Evolutionary conservation across 2,888 invertebrate genomes (phyloP).

Genomic region (Sinodicranocentrus sp.): DNA sequence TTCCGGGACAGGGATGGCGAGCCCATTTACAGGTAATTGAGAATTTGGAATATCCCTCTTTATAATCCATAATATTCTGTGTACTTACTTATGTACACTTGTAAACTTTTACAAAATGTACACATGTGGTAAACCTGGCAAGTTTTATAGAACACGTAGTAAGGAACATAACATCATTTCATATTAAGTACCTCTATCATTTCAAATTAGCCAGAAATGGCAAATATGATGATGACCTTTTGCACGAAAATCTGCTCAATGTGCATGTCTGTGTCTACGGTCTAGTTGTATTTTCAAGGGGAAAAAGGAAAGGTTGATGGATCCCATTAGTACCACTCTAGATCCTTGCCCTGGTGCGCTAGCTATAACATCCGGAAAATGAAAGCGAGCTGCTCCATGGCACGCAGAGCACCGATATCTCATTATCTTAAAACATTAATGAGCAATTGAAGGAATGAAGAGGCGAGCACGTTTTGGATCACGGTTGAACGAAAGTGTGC

Average conservation of each 20-base stretch:
- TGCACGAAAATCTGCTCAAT: slow-evolving; percentile 45
- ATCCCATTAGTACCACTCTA: slow-evolving; percentile 60
- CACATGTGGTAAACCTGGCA: no score
- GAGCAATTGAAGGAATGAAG: slow-evolving; percentile 52
- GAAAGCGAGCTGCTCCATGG: slow-evolving; percentile 10
- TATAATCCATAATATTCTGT: slow-evolving; percentile 36
- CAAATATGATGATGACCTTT: slow-evolving; percentile 64
- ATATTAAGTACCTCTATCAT: slow-evolving; percentile 58
- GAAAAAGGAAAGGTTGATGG: slow-evolving; percentile 33
- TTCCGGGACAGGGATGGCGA: slow-evolving; percentile 91
- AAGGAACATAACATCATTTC: slow-evolving; percentile 40
- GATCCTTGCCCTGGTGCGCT: slow-evolving; percentile 39
- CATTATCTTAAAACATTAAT: slow-evolving; percentile 67
- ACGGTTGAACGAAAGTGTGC: background rate
- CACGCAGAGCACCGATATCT: slow-evolving; percentile 62
- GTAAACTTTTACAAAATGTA: background rate
- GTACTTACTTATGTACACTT: background rate
- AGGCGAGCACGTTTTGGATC: slow-evolving; percentile 29
- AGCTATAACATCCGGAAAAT: background rate
- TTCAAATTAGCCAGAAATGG: slow-evolving; percentile 57
- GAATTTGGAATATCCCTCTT: slow-evolving; percentile 26
- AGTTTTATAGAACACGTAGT: no score
- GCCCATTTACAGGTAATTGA: slow-evolving; percentile 88
- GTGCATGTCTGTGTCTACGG: background rate
- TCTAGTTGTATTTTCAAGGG: background rate